Conservation (phyloP, 2,888 invertebrate genomes). For the Trachelus troglodyta region DNA sequence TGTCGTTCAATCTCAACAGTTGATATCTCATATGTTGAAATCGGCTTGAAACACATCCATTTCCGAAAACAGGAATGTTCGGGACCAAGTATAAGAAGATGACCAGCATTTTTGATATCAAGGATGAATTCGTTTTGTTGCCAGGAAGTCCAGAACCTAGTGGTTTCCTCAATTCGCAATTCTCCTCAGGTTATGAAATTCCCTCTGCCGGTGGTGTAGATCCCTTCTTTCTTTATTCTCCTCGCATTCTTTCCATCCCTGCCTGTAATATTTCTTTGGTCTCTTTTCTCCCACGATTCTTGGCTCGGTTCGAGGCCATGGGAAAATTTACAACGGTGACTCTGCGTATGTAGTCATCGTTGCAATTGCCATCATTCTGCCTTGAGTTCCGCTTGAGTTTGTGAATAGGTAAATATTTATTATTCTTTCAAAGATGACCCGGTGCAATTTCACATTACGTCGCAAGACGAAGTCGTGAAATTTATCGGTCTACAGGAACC, state of each 20-base stretch:
- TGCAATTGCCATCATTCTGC: neutral
- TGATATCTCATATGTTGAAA: neutral
- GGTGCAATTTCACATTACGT: neutral
- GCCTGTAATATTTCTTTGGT: neutral
- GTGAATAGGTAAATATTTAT: neutral
- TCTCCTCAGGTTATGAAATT: neutral
- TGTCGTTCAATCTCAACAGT: neutral
- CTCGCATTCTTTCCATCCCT: neutral
- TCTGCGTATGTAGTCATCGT: neutral
- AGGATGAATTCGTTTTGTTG: neutral
- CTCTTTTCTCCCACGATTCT: neutral
- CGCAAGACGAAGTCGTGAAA: too few relatives aligned
- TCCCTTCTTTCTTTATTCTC: neutral
- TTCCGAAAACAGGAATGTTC: neutral
- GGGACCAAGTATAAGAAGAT: neutral
- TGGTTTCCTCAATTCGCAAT: neutral
- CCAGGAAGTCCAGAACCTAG: neutral
- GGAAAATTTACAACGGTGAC: neutral
- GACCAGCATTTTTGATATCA: neutral
- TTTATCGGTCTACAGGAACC: too few relatives aligned
- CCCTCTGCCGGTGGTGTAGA: neutral
- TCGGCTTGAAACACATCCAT: neutral
- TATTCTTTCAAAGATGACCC: too few relatives aligned
- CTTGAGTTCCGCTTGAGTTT: neutral
- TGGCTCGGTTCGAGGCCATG: neutral